Conservation (phyloP, 23 tunicate genomes). For the Diplosoma virens region DNA sequence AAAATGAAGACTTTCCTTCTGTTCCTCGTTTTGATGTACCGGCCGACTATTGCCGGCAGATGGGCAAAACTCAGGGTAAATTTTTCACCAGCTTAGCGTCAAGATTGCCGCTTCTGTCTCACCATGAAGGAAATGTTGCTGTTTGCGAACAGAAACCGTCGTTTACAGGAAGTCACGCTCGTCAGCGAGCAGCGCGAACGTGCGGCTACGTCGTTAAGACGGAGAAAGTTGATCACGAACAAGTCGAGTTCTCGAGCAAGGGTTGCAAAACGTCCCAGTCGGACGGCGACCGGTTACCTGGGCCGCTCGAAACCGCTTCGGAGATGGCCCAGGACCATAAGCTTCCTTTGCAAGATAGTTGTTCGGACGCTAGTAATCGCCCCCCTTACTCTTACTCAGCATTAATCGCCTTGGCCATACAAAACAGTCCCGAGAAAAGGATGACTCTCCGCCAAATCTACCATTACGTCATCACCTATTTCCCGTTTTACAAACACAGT, state of each 20-base stretch:
- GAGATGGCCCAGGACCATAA: not conserved
- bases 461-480: slow-evolving; percentile 77
- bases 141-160: slow-evolving; percentile 6
- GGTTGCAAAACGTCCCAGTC: not conserved
- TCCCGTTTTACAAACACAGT: slow-evolving; percentile 89
- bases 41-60: too few species aligned
- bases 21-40: too few species aligned
- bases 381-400: slow-evolving; percentile 98
- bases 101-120: slow-evolving; percentile 49
- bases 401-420: slow-evolving; percentile 86
- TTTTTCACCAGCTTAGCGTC: slow-evolving; percentile 60
- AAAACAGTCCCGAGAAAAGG: slow-evolving; percentile 68
- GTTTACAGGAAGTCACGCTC: slow-evolving; percentile 32
- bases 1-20: too few species aligned
- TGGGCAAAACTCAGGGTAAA: not conserved
- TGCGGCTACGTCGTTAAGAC: slow-evolving; percentile 7
- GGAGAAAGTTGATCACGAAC: slow-evolving; percentile 36
- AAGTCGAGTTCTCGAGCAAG: not conserved
- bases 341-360: not conserved
- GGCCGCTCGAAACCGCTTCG: not conserved
- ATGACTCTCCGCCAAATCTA: slow-evolving; percentile 95
- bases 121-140: not conserved
- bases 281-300: not conserved
- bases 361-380: slow-evolving; percentile 39
- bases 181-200: slow-evolving; percentile 8